Evolutionary conservation across 2,113 vertebrate species (phyloP), one percentile per base, ranked within the genome.

Genomic region (Cheirogaleus medius): DNA sequence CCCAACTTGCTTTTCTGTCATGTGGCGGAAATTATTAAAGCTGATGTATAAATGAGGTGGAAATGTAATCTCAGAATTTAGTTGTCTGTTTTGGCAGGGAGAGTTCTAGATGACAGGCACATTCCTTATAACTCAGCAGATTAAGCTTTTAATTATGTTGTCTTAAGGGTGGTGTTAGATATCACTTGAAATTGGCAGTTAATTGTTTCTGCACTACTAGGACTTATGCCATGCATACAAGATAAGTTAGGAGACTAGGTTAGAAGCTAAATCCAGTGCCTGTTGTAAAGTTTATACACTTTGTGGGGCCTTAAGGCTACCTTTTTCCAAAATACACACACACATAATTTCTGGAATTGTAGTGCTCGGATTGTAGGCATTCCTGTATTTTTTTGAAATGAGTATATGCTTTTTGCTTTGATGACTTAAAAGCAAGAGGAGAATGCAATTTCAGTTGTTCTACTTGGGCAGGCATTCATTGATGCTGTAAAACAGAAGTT

Each of bases 91-190:
- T 82, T 94, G 88, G 49, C 37, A 68, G 54, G 60, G 68, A 91
- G 29, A 83, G 25, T 83, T 88, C 9, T 94, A 49, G 84, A 71
- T 82, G 58, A 63, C 27, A 92, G 52, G 39, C 34, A 87, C 18
- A 20, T 77, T 25, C 44, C 25, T 69, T 42, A 42, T 17, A 77
- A 77, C 32, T 71, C n/a, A 87, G 32, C 14, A 92, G n/a, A 47
- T 32, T 77, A 20, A 88, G 9, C 42, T 92, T 77, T 91, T 83
- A 81, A 94, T 94, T 94, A 44, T 76, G 42, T 54, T 92, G n/a
- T 91, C 44, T 87, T 71, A 54, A 88, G 39, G 60, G 32, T 78
- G 63, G 27, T 54, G 0, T 82, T 90, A 86, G 86, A 68, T 3
- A 34, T 95, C 42, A 39, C 87, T 93, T 60, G 54, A 96, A 87